Evolutionary conservation across 1,140 invertebrate genomes (phyloP).

Genomic region (Cyrtorhinus lividipennis): DNA sequence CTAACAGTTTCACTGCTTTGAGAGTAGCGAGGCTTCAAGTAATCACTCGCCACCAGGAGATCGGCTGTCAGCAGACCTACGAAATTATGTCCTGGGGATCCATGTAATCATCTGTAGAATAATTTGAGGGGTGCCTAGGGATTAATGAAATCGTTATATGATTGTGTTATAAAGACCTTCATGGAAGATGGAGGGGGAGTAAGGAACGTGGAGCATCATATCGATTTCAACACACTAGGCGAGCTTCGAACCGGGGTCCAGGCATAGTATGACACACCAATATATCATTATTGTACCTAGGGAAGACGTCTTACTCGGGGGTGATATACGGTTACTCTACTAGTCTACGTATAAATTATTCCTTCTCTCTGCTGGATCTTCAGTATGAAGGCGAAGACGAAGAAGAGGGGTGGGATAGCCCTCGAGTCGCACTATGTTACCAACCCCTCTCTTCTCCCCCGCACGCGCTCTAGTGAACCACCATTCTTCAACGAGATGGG

Average conservation of each 20-base stretch:
- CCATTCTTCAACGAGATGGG: conserved; percentile 2
- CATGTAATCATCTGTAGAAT: too few relatives aligned
- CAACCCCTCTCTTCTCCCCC: neutral
- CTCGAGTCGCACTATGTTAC: neutral
- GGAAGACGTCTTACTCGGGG: neutral
- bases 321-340: conserved; percentile 3
- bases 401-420: neutral
- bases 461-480: too few relatives aligned
- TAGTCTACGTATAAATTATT: conserved; percentile 6
- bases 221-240: neutral
- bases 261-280: neutral
- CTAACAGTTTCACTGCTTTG: too few relatives aligned
- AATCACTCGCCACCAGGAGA: too few relatives aligned
- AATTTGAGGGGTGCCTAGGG: too few relatives aligned
- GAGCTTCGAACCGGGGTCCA: neutral
- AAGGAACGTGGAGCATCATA: neutral
- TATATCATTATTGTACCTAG: conserved; percentile 7
- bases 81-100: too few relatives aligned
- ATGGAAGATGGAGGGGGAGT: neutral
- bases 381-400: neutral
- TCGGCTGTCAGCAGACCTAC: too few relatives aligned
- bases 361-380: neutral
- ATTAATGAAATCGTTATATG: too few relatives aligned
- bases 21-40: too few relatives aligned
- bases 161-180: too few relatives aligned